A percentile compares a stretch with the other conserved stretches of the same genome.
Conservation (phyloP, 1,140 invertebrate species). For the Zaprionus gabonicus region DNA sequence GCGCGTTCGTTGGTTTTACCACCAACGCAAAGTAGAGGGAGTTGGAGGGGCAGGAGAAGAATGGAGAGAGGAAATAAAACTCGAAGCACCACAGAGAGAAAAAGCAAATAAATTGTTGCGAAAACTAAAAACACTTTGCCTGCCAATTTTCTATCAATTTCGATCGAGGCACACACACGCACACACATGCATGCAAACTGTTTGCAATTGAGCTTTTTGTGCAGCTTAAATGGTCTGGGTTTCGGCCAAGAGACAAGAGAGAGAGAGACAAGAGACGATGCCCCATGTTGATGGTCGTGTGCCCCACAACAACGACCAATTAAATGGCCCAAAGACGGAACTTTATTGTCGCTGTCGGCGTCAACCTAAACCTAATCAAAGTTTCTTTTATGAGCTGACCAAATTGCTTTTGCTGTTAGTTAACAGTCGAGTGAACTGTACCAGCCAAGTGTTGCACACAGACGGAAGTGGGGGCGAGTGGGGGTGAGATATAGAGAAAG, state of each 20-base stretch:
- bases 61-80: not conserved
- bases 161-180: not conserved
- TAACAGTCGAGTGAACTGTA: slow-evolving; percentile 64
- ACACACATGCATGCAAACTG: slow-evolving; percentile 48
- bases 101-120: slow-evolving; percentile 63
- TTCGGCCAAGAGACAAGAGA: slow-evolving; percentile 15
- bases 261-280: not conserved
- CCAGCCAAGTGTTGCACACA: not conserved
- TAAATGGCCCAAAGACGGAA: slow-evolving; percentile 22
- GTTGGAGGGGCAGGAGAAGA: not conserved
- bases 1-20: slow-evolving; percentile 58
- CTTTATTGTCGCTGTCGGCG: slow-evolving; percentile 6
- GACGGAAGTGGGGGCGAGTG: not conserved
- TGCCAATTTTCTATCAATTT: slow-evolving; percentile 81
- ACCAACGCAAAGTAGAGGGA: not conserved
- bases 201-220: slow-evolving; percentile 67
- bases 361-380: slow-evolving; percentile 22
- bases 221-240: slow-evolving; percentile 47
- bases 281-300: not conserved
- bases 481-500: not conserved
- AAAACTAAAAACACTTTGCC: slow-evolving; percentile 71
- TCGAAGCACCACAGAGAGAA: slow-evolving; percentile 16
- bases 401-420: slow-evolving; percentile 46
- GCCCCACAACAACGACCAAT: slow-evolving; percentile 3
- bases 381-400: slow-evolving; percentile 17